phyloP scores from a whole-genome alignment of 2,888 invertebrate species.

The Clepsis dumicolana region DNA sequence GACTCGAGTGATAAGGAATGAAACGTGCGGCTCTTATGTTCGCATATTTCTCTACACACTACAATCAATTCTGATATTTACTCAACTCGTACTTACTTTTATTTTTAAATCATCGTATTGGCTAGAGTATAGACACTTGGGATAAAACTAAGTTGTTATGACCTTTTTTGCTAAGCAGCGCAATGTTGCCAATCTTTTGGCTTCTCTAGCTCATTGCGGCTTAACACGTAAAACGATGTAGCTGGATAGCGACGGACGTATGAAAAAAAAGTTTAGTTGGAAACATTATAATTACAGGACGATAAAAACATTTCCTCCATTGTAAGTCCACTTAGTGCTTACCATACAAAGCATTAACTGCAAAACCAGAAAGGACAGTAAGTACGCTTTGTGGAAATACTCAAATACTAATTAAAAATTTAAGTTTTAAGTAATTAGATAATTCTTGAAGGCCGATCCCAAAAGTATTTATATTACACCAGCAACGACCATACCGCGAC shows the following conservation, averaged over 20 bases:
- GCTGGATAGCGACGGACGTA: background rate
- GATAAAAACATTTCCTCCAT: too few relatives aligned
- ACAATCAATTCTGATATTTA: background rate
- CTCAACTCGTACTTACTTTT: background rate
- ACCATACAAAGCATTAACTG: background rate
- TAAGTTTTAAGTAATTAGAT: background rate
- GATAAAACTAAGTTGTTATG: background rate
- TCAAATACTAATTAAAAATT: background rate
- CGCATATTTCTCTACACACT: background rate
- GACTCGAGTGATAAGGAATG: slow-evolving; percentile 42
- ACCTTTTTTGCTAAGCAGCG: slow-evolving; percentile 12
- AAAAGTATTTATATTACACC: slow-evolving; percentile 5
- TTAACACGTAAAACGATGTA: slow-evolving; percentile 22
- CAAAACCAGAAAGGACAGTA: background rate
- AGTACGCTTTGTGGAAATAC: background rate
- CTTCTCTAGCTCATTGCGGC: slow-evolving; percentile 25
- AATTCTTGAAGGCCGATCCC: background rate
- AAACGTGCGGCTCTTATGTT: slow-evolving; percentile 28
- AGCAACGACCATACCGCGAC: slow-evolving; percentile 24
- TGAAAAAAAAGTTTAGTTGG: too few relatives aligned
- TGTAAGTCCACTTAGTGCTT: too few relatives aligned
- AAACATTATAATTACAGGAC: too few relatives aligned
- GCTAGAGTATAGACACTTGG: background rate
- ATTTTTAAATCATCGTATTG: background rate
- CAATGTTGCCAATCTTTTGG: slow-evolving; percentile 14